Evolutionary conservation across 2,888 invertebrate genomes (phyloP).

Genomic region (Gymnoscelis rufifasciata): DNA sequence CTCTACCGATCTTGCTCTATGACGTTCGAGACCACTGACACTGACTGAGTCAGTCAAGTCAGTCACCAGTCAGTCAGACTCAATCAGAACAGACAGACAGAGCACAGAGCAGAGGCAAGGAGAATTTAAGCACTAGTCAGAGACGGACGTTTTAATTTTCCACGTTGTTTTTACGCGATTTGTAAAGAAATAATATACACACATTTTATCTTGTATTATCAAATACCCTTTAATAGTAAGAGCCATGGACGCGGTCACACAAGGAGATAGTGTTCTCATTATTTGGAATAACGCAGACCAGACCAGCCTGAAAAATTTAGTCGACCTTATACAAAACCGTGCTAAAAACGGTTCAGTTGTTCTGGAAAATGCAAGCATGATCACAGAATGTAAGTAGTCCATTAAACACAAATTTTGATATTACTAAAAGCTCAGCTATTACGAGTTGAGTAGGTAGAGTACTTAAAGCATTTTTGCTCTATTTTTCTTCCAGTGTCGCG

Average conservation of each 20-base stretch:
- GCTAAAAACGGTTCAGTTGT: conserved; percentile 70
- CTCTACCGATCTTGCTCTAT: too few species aligned
- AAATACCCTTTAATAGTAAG: background rate
- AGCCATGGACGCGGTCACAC: conserved; percentile 53
- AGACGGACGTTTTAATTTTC: too few species aligned
- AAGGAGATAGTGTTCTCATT: conserved; percentile 71
- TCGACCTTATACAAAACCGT: conserved; percentile 68
- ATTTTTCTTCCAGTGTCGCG: conserved; percentile 69
- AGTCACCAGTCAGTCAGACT: too few species aligned
- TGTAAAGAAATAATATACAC: too few species aligned
- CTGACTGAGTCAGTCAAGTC: too few species aligned
- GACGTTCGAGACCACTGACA: too few species aligned
- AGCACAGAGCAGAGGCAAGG: too few species aligned
- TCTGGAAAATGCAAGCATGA: conserved; percentile 80
- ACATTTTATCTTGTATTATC: too few species aligned
- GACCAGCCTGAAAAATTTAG: conserved; percentile 71
- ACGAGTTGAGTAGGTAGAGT: background rate
- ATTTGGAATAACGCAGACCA: conserved; percentile 77
- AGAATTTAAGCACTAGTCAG: too few species aligned
- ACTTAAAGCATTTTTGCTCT: background rate
- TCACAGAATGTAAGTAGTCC: conserved; percentile 76
- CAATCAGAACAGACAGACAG: too few species aligned
- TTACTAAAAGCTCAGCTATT: background rate
- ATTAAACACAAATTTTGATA: background rate
- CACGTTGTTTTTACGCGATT: too few species aligned